These are phyloP conservation scores for Luscinia megarhynchos DNA, from an alignment of 2,797 vertebrate species.

Conservation along the genomic window DNA sequence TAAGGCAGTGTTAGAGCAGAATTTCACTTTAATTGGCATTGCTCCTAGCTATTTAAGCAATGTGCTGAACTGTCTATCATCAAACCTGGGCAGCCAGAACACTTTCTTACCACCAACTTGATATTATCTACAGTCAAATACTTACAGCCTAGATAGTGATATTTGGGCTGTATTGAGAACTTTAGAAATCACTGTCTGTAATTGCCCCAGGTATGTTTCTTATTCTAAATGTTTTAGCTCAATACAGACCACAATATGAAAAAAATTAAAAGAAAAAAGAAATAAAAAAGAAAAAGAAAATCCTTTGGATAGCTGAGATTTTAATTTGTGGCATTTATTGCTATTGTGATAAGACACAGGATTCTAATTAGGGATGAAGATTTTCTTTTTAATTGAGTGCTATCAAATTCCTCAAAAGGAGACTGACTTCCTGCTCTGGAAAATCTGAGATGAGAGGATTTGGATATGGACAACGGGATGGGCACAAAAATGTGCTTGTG, in stretches of 20 bases:
- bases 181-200: background rate
- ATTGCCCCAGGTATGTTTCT: background rate
- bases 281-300: background rate
- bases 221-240: background rate
- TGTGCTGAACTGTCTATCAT: slow-evolving; percentile 70
- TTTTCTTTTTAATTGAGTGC: background rate
- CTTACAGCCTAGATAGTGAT: background rate
- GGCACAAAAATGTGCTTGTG: background rate
- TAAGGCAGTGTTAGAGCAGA: slow-evolving; percentile 41
- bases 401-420: background rate
- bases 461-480: background rate
- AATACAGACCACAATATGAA: background rate
- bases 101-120: background rate
- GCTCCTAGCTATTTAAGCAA: slow-evolving; percentile 72
- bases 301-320: background rate
- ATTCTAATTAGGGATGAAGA: background rate
- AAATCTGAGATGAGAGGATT: background rate
- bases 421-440: background rate
- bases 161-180: background rate
- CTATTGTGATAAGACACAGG: background rate
- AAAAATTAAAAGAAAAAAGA: background rate
- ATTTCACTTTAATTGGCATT: slow-evolving; percentile 71
- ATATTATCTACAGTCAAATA: slow-evolving; percentile 32
- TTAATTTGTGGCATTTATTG: background rate
- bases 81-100: slow-evolving; percentile 49